Evolutionary conservation across 2,113 vertebrate genomes (phyloP).

Genomic region (Anser brachyrhynchus): DNA sequence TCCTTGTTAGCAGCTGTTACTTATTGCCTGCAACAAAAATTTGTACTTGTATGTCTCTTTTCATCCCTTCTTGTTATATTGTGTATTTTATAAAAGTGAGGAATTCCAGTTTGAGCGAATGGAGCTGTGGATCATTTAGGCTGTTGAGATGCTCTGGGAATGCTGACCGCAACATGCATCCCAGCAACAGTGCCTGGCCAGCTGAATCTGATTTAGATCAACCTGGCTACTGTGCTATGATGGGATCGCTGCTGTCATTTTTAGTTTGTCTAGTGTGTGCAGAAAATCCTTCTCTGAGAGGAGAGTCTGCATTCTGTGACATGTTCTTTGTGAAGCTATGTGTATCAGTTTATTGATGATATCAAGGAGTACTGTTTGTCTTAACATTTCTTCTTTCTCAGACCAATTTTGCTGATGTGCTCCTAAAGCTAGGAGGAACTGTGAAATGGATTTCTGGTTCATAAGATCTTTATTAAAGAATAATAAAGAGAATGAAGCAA

Average conservation of each 20-base stretch:
- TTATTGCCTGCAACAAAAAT: neutral
- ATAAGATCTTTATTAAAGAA: neutral
- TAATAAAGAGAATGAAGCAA: too few species aligned
- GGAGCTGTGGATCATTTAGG: neutral
- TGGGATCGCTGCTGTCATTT: neutral
- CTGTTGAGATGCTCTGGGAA: neutral
- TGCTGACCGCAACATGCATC: neutral
- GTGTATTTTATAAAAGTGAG: neutral
- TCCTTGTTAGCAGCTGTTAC: neutral
- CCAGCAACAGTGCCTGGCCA: neutral
- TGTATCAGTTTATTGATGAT: neutral
- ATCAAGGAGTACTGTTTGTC: neutral
- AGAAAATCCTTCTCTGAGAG: neutral
- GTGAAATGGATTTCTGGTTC: neutral
- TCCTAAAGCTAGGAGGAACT: neutral
- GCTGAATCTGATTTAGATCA: neutral
- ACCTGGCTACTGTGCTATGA: neutral
- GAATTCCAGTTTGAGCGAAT: neutral
- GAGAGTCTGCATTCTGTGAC: neutral
- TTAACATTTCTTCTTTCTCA: neutral
- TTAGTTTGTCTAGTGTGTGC: neutral
- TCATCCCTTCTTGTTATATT: neutral
- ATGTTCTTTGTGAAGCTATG: neutral
- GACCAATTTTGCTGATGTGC: neutral
- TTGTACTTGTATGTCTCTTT: neutral